phyloP scores from a whole-genome alignment of 64 coral and sea anemone species.

The Montipora foliosa region DNA sequence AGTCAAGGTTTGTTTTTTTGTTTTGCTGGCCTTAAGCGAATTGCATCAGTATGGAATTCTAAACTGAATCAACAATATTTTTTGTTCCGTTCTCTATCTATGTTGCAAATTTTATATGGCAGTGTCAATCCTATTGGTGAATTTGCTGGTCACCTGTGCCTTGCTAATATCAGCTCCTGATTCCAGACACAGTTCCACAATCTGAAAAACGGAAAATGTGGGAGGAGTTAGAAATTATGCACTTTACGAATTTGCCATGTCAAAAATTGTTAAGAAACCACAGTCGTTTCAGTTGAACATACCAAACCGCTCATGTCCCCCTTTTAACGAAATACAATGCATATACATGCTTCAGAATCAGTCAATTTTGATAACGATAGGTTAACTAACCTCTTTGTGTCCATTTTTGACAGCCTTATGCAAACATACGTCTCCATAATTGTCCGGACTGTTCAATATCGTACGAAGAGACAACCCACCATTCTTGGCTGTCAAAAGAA shows the following conservation, averaged over 20 bases:
- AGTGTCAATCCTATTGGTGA: not conserved
- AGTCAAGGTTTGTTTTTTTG: no score
- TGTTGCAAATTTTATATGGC: no score
- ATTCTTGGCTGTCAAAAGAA: slow-evolving; percentile 36
- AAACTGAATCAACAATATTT: not conserved
- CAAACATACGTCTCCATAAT: slow-evolving; percentile 75
- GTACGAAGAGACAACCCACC: slow-evolving; percentile 21
- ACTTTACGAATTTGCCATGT: not conserved
- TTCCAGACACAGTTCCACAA: slow-evolving; percentile 22
- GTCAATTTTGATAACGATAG: no score
- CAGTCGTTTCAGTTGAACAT: not conserved
- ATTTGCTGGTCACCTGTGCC: slow-evolving; percentile 4
- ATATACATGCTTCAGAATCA: no score
- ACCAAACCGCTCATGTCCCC: no score
- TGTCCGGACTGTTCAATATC: slow-evolving; percentile 73
- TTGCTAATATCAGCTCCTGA: slow-evolving; percentile 29
- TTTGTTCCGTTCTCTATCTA: not conserved
- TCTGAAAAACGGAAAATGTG: not conserved
- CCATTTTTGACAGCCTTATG: slow-evolving; percentile 85
- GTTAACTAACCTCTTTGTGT: slow-evolving; percentile 13
- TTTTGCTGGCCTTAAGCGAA: not conserved
- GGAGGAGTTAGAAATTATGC: not conserved
- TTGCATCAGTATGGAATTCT: no score
- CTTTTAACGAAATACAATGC: no score
- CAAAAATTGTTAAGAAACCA: not conserved